Base-by-base conservation (phyloP, 2,113 vertebrate genomes). In the Elephantulus edwardii region DNA sequence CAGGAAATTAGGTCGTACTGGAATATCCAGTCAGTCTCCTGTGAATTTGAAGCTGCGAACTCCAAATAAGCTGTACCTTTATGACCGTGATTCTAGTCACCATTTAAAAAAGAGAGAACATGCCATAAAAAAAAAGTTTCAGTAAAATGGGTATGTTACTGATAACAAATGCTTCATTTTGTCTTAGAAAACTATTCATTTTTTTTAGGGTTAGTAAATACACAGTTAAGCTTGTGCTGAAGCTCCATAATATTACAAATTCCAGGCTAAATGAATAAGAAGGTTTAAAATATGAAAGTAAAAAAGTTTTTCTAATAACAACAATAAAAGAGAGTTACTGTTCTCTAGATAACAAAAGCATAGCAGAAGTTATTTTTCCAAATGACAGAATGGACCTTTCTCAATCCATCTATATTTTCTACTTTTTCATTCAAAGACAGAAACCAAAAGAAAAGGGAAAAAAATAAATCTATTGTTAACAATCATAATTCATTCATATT, bases 1-100 rank as follows among this genome's bases (percentile, higher is more conserved):
- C 95, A 97, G 92, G 92, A 96, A 97, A 96, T 94, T 97, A 97
- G 97, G 96, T 96, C 96, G 96, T 76, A 93, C 88, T 74, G 86
- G 95, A 97, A 94, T 92, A 97, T 95, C 96, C 91, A 97, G 86
- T 84, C 88, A 86, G 71, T 95, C 93, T 96, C 95, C 13, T 95
- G 96, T 95, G 96, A 85, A 74, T 95, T 93, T 93, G 72, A 95
- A 93, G 78, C 86, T 97, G 97, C 94, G 91, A 95, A 95, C 94
- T 97, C 96, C 93, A 96, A 97, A 97, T 95, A 86, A 86, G 82
- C 92, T 96, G 70, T 95, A 83, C 66, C 90, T 95, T 94, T 77
- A 94, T 92, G 93, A 95, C 86, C 66, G 70, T 75, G 16, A 94
- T 96, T 97, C 96, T 91, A 94, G 70, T 96, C 89, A 70, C 86